These are phyloP conservation scores for Blennius ocellaris DNA, from an alignment of 2,113 vertebrate species.

Conservation along the genomic window DNA sequence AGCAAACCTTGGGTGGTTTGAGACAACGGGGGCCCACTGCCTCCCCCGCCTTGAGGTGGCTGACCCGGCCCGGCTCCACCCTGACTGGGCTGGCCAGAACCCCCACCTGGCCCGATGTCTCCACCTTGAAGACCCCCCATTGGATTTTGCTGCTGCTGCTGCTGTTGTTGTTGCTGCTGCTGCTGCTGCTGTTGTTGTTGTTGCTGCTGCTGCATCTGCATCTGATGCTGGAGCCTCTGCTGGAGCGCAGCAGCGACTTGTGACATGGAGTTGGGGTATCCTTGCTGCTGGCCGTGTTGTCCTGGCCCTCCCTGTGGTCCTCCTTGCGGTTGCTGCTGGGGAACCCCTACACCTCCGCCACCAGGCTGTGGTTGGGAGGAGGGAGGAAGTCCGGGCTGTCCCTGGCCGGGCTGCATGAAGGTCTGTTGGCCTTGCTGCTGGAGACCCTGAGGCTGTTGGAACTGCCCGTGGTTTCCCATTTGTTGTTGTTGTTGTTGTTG, in stretches of 20 bases:
- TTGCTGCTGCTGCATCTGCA: slow-evolving; percentile 70
- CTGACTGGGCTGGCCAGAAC: slow-evolving; percentile 82
- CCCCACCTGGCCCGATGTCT: slow-evolving; percentile 73
- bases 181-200: slow-evolving; percentile 77
- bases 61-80: slow-evolving; percentile 59
- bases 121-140: slow-evolving; percentile 75
- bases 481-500: slow-evolving; percentile 90
- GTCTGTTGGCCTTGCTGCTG: slow-evolving; percentile 89
- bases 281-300: slow-evolving; percentile 78
- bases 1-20: slow-evolving; percentile 77
- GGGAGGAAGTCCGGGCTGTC: slow-evolving; percentile 88
- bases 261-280: slow-evolving; percentile 79
- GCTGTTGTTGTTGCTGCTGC: slow-evolving; percentile 63
- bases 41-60: slow-evolving; percentile 65
- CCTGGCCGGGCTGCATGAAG: slow-evolving; percentile 77
- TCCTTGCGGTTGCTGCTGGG: slow-evolving; percentile 74
- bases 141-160: slow-evolving; percentile 80
- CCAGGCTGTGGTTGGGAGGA: slow-evolving; percentile 79
- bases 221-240: slow-evolving; percentile 78
- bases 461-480: slow-evolving; percentile 92
- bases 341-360: slow-evolving; percentile 55
- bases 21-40: slow-evolving; percentile 53
- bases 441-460: slow-evolving; percentile 85
- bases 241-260: slow-evolving; percentile 79
- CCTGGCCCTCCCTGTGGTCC: slow-evolving; percentile 80